Conservation (phyloP, 2,113 vertebrate species). For the Morone saxatilis region DNA sequence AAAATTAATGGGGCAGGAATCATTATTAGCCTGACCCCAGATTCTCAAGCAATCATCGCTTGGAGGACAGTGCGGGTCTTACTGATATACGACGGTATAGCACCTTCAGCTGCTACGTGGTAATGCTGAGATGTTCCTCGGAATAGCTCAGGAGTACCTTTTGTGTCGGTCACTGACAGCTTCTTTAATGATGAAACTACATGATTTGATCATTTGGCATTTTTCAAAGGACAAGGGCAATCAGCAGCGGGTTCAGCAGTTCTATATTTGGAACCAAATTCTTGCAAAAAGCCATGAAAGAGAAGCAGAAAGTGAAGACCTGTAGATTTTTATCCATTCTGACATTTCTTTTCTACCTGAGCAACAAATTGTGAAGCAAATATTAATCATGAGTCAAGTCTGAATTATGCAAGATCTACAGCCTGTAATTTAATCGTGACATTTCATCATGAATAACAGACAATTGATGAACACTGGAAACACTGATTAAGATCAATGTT, state of each 20-base stretch:
- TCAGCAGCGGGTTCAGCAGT: slow-evolving; percentile 9
- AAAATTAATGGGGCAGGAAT: slow-evolving; percentile 75
- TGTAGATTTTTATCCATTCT: slow-evolving; percentile 23
- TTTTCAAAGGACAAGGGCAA: slow-evolving; percentile 51
- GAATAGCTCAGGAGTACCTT: slow-evolving; percentile 49
- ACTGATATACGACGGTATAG: slow-evolving; percentile 46
- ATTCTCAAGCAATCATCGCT: slow-evolving; percentile 57
- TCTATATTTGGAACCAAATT: slow-evolving; percentile 44
- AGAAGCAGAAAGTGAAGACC: background rate
- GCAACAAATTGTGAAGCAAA: slow-evolving; percentile 25
- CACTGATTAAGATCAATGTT: slow-evolving; percentile 23
- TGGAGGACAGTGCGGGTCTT: slow-evolving; percentile 38
- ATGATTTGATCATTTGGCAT: slow-evolving; percentile 56
- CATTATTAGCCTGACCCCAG: slow-evolving; percentile 74
- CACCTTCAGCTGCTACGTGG: slow-evolving; percentile 48
- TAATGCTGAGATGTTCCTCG: slow-evolving; percentile 46
- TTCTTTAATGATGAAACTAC: slow-evolving; percentile 41
- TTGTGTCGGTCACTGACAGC: slow-evolving; percentile 35
- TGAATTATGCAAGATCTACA: slow-evolving; percentile 41
- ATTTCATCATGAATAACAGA: slow-evolving; percentile 46
- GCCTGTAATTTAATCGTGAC: slow-evolving; percentile 43
- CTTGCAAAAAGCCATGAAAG: slow-evolving; percentile 1
- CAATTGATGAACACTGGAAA: slow-evolving; percentile 29
- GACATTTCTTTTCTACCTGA: slow-evolving; percentile 45
- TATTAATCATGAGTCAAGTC: slow-evolving; percentile 36